phyloP scores from a whole-genome alignment of 1,140 invertebrate species.

The Scaptomyza graminum region DNA sequence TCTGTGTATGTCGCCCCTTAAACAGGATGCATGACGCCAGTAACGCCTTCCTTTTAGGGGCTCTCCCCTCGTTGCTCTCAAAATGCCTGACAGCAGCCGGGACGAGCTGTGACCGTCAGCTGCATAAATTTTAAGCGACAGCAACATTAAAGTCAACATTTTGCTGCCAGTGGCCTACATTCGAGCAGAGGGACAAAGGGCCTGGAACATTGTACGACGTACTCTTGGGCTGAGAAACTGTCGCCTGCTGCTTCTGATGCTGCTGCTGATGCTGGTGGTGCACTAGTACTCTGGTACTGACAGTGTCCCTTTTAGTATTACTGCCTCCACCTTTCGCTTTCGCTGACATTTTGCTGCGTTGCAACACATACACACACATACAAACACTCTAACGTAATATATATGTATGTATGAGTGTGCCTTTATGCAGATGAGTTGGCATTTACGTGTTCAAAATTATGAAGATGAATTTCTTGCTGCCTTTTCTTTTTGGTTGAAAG shows the following conservation, averaged over 20 bases:
- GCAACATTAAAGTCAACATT: conserved; percentile 81
- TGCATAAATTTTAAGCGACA: conserved; percentile 77
- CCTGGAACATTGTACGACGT: neutral
- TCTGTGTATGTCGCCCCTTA: conserved; percentile 7
- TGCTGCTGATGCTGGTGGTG: neutral
- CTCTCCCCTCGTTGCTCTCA: neutral
- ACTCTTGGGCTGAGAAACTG: neutral
- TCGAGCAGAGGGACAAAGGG: conserved; percentile 5
- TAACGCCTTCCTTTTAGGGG: neutral
- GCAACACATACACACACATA: conserved; percentile 26
- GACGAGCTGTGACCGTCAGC: conserved; percentile 60
- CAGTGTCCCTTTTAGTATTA: conserved; percentile 62
- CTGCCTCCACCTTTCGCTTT: conserved; percentile 73
- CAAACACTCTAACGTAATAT: conserved; percentile 27
- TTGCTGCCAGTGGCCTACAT: conserved; percentile 77
- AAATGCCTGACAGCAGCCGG: conserved; percentile 27
- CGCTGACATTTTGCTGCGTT: conserved; percentile 72
- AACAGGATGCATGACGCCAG: conserved; percentile 26
- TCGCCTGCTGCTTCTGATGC: neutral
- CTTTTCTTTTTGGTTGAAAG: conserved; percentile 4
- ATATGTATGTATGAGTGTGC: conserved; percentile 28
- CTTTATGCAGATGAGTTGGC: conserved; percentile 75
- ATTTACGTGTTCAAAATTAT: conserved; percentile 78
- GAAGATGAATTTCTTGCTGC: conserved; percentile 68
- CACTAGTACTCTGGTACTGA: conserved; percentile 11